phyloP scores from a whole-genome alignment of 2,797 vertebrate species.

The Chiroxiphia lanceolata region DNA sequence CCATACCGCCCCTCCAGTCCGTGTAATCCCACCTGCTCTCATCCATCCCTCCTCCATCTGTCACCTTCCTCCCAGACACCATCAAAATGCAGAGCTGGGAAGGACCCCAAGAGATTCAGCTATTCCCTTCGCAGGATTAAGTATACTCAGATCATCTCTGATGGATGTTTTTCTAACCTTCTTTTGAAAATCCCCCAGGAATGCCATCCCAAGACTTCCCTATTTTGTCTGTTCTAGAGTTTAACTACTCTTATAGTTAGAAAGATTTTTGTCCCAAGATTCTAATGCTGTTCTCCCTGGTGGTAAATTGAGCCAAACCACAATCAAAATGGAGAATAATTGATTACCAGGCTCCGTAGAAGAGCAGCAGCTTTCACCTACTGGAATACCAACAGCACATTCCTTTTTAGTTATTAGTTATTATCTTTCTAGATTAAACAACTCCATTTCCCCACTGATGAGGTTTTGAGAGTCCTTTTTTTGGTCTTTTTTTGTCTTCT shows the following conservation, averaged over 20 bases:
- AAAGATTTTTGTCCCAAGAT: not conserved
- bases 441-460: not conserved
- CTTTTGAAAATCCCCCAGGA: not conserved
- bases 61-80: not conserved
- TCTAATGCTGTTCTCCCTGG: not conserved
- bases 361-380: not conserved
- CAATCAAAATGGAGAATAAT: constrained; percentile 5
- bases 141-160: not conserved
- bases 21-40: not conserved
- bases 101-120: not conserved
- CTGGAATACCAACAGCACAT: not conserved
- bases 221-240: not conserved
- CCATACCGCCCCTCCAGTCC: accelerated
- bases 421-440: not conserved
- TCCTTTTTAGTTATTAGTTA: not conserved
- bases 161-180: constrained; percentile 34
- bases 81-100: not conserved
- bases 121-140: not conserved
- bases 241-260: not conserved
- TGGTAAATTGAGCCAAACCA: not conserved
- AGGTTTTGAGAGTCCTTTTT: not conserved
- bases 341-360: not conserved
- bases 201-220: not conserved
- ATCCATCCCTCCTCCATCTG: not conserved
- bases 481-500: not conserved